These are phyloP conservation scores for Galaxias olidus DNA, from an alignment of 2,797 vertebrate species.

Conservation along the genomic window DNA sequence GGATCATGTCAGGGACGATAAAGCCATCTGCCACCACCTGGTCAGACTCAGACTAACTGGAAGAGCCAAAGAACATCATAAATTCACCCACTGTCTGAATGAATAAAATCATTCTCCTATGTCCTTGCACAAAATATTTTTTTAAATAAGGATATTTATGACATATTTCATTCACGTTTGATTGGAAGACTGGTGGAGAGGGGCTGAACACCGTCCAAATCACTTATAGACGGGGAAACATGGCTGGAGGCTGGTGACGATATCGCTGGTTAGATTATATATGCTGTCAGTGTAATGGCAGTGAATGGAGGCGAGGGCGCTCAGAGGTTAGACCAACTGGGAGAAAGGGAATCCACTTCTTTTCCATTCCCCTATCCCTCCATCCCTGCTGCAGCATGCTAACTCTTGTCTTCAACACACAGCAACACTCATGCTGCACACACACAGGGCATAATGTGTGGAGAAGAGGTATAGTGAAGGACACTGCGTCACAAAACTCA, in stretches of 20 bases:
- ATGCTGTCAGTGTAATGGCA: constrained; percentile 51
- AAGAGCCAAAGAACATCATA: too few species aligned
- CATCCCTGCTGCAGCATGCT: constrained; percentile 19
- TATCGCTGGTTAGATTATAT: constrained; percentile 59
- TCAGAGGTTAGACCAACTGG: constrained; percentile 63
- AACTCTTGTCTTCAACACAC: constrained; percentile 65
- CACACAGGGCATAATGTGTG: constrained; percentile 53
- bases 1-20: too few species aligned
- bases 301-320: constrained; percentile 60
- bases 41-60: too few species aligned
- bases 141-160: constrained; percentile 37
- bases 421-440: constrained; percentile 60
- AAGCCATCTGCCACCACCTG: too few species aligned
- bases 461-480: constrained; percentile 54
- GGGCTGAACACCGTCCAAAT: constrained; percentile 20
- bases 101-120: too few species aligned
- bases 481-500: constrained; percentile 48
- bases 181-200: too few species aligned
- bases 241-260: constrained; percentile 28
- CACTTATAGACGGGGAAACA: constrained; percentile 23
- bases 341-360: constrained; percentile 27
- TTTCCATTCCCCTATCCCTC: background rate
- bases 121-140: too few species aligned
- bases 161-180: constrained; percentile 10
- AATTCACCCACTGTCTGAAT: too few species aligned